Evolutionary conservation across 2,113 vertebrate genomes (phyloP).

Genomic region (Talpa occidentalis): DNA sequence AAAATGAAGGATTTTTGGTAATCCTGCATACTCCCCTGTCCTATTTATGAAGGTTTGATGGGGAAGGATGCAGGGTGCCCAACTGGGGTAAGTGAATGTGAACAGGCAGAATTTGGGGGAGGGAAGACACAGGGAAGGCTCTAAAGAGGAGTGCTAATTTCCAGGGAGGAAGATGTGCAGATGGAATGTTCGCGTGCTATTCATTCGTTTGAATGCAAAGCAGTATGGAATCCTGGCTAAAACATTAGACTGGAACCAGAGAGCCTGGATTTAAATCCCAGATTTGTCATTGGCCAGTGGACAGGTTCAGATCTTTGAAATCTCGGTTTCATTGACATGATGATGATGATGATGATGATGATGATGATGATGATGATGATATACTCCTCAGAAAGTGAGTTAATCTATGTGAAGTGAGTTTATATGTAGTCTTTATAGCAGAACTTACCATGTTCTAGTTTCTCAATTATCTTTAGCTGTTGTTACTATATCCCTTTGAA

Average conservation of each 20-base stretch:
- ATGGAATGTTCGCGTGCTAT: not conserved
- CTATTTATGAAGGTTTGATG: not conserved
- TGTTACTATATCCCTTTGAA: not conserved
- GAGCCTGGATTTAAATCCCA: not conserved
- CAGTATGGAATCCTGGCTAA: not conserved
- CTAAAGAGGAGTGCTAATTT: not conserved
- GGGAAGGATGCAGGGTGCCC: not conserved
- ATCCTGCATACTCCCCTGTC: not conserved
- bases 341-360: too few relatives aligned
- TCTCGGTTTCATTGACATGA: not conserved
- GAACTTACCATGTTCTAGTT: not conserved
- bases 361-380: not conserved
- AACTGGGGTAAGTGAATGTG: not conserved
- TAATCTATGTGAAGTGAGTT: too few relatives aligned
- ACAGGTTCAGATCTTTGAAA: not conserved
- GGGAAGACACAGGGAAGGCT: not conserved
- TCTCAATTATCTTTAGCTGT: not conserved
- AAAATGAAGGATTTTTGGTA: not conserved
- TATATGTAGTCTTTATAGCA: too few relatives aligned
- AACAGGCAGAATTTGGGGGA: not conserved
- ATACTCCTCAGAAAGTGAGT: not conserved
- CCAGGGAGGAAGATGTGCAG: not conserved
- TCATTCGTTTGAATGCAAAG: not conserved
- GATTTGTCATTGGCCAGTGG: not conserved
- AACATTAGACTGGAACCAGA: not conserved